phyloP scores from a whole-genome alignment of 2,888 invertebrate genomes.

The Biston stratarius region DNA sequence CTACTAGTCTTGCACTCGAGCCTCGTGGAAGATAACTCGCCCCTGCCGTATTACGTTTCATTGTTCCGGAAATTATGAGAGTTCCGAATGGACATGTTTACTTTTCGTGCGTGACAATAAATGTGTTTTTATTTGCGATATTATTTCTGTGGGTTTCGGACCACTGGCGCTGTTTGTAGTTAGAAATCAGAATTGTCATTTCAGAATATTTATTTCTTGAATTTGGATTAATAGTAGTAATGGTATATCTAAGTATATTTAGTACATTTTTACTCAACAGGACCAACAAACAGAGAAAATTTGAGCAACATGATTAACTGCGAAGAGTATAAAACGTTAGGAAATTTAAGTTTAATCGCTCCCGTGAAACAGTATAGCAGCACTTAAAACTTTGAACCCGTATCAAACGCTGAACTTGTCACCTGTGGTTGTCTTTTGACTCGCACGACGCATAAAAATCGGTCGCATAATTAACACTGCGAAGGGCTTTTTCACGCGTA shows the following conservation, averaged over 20 bases:
- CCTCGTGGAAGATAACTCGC: constrained; percentile 72
- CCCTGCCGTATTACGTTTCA: constrained; percentile 68
- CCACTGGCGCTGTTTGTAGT: constrained; percentile 24
- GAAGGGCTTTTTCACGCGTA: constrained; percentile 47
- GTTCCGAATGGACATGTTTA: constrained; percentile 73
- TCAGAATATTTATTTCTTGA: constrained; percentile 1
- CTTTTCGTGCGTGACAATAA: constrained; percentile 74
- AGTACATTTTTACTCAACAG: no score
- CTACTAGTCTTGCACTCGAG: constrained; percentile 68
- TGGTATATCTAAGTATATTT: no score
- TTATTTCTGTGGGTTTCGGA: constrained; percentile 34
- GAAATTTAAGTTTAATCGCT: constrained; percentile 20
- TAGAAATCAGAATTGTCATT: constrained; percentile 17
- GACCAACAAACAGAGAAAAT: no score
- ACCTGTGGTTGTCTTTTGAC: constrained; percentile 38
- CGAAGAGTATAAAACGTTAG: constrained; percentile 1
- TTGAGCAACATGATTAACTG: not conserved
- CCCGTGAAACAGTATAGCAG: constrained; percentile 36
- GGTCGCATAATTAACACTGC: constrained; percentile 46
- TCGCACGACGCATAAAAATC: constrained; percentile 41
- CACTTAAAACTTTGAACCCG: constrained; percentile 47
- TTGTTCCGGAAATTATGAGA: constrained; percentile 77
- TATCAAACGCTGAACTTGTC: constrained; percentile 44
- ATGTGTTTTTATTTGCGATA: constrained; percentile 63
- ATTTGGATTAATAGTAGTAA: not conserved